phyloP scores from a whole-genome alignment of 2,113 vertebrate genomes.

The Ariopsis seemanni region DNA sequence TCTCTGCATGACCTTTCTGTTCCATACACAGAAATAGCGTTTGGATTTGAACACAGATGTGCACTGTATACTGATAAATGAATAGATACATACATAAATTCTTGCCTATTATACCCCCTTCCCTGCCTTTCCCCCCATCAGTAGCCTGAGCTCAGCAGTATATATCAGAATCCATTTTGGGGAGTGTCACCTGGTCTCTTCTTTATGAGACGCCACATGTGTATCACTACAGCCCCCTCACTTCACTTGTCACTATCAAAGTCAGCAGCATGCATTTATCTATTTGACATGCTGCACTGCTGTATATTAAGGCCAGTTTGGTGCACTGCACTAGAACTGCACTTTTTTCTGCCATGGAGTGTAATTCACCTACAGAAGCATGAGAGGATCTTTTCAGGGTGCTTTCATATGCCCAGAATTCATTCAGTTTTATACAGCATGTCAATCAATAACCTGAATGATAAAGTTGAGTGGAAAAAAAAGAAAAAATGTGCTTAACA shows the following conservation, averaged over 20 bases:
- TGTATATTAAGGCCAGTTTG: conserved; percentile 59
- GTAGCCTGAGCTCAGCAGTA: neutral
- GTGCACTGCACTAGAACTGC: conserved; percentile 16
- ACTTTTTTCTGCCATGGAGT: conserved; percentile 7
- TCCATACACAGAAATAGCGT: neutral
- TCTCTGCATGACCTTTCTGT: neutral
- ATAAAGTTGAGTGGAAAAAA: conserved; percentile 30
- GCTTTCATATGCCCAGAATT: neutral
- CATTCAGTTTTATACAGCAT: conserved; percentile 37
- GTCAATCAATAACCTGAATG: conserved; percentile 42
- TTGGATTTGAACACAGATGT: neutral
- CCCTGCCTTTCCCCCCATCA: neutral
- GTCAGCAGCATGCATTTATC: conserved; percentile 50
- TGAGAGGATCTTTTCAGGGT: conserved; percentile 25
- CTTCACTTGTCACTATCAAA: conserved; percentile 47
- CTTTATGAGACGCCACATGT: conserved; percentile 30
- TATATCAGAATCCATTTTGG: conserved; percentile 27
- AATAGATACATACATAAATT: conserved; percentile 26
- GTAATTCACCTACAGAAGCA: conserved; percentile 30
- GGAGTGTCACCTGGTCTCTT: conserved; percentile 23
- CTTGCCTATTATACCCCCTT: neutral
- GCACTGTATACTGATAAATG: conserved; percentile 5
- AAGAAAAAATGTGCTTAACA: conserved; percentile 49
- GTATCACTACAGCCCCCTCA: conserved; percentile 36
- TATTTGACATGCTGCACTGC: conserved; percentile 49